These are phyloP conservation scores for Gari tellinella DNA, from an alignment of 2,888 invertebrate species.

Conservation along the genomic window DNA sequence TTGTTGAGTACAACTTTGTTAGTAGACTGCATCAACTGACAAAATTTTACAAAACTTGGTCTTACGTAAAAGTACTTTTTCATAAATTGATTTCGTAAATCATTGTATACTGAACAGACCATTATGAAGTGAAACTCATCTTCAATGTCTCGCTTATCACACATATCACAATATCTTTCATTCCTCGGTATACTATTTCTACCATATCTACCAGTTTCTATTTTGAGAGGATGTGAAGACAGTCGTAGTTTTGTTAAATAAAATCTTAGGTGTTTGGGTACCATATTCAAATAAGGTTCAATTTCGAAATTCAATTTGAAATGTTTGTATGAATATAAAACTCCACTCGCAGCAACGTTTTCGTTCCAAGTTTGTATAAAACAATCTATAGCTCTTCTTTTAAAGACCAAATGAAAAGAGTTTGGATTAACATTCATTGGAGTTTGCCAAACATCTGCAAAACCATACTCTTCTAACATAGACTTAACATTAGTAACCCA, in stretches of 20 bases:
- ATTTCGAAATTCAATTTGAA: slow-evolving; percentile 2
- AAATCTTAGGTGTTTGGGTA: slow-evolving; percentile 1
- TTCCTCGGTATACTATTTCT: slow-evolving; percentile 9
- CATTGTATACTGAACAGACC: slow-evolving; percentile 10
- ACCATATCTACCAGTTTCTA: slow-evolving; percentile 9
- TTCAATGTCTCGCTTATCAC: slow-evolving; percentile 16
- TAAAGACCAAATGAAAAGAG: not conserved
- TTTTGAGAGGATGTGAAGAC: slow-evolving; percentile 6
- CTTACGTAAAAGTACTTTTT: no score
- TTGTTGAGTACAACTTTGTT: no score
- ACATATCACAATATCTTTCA: slow-evolving; percentile 6
- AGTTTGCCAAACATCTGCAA: slow-evolving; percentile 3
- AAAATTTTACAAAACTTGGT: no score
- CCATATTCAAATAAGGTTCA: slow-evolving; percentile 11
- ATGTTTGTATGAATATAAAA: slow-evolving; percentile 3
- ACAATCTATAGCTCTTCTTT: slow-evolving; percentile 14
- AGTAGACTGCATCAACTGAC: no score
- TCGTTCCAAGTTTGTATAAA: slow-evolving; percentile 19
- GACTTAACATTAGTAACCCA: slow-evolving; percentile 11
- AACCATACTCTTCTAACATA: slow-evolving; percentile 16
- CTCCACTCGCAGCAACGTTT: not conserved
- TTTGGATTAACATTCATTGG: not conserved
- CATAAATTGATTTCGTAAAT: not conserved
- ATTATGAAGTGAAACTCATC: slow-evolving; percentile 16
- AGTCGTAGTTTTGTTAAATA: slow-evolving; percentile 7